phyloP scores from a whole-genome alignment of 2,797 vertebrate genomes.

The Lerista edwardsae region DNA sequence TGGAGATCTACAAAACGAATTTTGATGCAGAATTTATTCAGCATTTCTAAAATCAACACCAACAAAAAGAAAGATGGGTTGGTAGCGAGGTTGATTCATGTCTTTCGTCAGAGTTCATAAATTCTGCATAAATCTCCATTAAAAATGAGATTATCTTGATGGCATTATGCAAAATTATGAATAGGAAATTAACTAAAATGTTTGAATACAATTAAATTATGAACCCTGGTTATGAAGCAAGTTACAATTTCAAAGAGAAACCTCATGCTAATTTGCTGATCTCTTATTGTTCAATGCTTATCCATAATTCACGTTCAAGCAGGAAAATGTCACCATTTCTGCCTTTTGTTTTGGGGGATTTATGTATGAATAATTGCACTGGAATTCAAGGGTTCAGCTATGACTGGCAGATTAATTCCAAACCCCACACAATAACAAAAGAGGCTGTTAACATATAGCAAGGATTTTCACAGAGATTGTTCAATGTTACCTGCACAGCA shows the following conservation, averaged over 20 bases:
- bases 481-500: conserved; percentile 54
- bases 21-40: conserved; percentile 56
- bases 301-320: conserved; percentile 65
- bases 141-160: conserved; percentile 74
- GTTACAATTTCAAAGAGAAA: conserved; percentile 70
- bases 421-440: conserved; percentile 65
- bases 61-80: conserved; percentile 3
- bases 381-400: conserved; percentile 57
- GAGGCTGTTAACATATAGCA: conserved; percentile 52
- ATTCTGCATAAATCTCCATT: conserved; percentile 83
- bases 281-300: conserved; percentile 64
- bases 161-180: conserved; percentile 82
- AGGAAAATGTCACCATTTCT: conserved; percentile 65
- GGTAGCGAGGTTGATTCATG: conserved; percentile 61
- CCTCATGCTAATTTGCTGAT: conserved; percentile 63
- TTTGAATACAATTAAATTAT: conserved; percentile 82
- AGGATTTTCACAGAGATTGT: conserved; percentile 60
- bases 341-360: conserved; percentile 62
- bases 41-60: conserved; percentile 49
- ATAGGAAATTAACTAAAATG: conserved; percentile 83
- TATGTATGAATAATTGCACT: conserved; percentile 69
- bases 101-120: conserved; percentile 67
- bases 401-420: conserved; percentile 68
- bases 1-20: conserved; percentile 55
- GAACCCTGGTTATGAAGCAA: conserved; percentile 76